Evolutionary conservation across 2,888 invertebrate genomes (phyloP).

Genomic region (Rutpela maculata): DNA sequence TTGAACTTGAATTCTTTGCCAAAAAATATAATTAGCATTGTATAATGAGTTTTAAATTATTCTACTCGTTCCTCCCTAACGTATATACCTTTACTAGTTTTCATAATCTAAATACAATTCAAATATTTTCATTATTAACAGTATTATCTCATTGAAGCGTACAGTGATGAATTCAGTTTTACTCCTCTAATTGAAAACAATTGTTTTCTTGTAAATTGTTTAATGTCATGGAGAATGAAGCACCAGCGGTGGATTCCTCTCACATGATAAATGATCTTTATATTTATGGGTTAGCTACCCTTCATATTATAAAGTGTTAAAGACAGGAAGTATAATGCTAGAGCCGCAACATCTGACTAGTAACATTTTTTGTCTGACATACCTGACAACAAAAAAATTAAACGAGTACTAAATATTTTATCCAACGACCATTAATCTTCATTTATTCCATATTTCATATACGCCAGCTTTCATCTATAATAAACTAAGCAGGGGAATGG

Average conservation of each 20-base stretch:
- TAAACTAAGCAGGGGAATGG: neutral
- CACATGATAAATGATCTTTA: slow-evolving; percentile 29
- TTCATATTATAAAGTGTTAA: slow-evolving; percentile 28
- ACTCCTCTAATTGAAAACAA: slow-evolving; percentile 26
- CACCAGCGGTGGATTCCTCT: neutral
- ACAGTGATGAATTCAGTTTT: neutral
- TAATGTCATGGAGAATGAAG: slow-evolving; percentile 15
- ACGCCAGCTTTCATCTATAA: slow-evolving; percentile 20
- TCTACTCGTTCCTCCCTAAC: neutral
- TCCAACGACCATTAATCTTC: slow-evolving; percentile 28
- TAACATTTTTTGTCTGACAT: slow-evolving; percentile 25
- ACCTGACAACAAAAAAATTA: slow-evolving; percentile 35
- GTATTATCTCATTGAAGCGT: slow-evolving; percentile 10
- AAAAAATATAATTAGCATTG: slow-evolving; percentile 34
- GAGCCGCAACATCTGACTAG: slow-evolving; percentile 33
- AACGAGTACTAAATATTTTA: slow-evolving; percentile 37
- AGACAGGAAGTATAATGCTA: slow-evolving; percentile 38
- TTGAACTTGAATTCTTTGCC: slow-evolving; percentile 28
- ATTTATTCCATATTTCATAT: slow-evolving; percentile 27
- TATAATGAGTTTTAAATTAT: slow-evolving; percentile 22
- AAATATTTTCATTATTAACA: slow-evolving; percentile 22
- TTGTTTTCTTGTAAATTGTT: slow-evolving; percentile 35
- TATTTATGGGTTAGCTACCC: slow-evolving; percentile 35
- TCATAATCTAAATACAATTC: neutral
- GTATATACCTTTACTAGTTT: neutral